Percentiles rank a stretch among this genome's conserved stretches.
These are phyloP conservation scores for Myiothlypis coronata DNA, from an alignment of 2,797 vertebrate genomes.

Conservation along the genomic window DNA sequence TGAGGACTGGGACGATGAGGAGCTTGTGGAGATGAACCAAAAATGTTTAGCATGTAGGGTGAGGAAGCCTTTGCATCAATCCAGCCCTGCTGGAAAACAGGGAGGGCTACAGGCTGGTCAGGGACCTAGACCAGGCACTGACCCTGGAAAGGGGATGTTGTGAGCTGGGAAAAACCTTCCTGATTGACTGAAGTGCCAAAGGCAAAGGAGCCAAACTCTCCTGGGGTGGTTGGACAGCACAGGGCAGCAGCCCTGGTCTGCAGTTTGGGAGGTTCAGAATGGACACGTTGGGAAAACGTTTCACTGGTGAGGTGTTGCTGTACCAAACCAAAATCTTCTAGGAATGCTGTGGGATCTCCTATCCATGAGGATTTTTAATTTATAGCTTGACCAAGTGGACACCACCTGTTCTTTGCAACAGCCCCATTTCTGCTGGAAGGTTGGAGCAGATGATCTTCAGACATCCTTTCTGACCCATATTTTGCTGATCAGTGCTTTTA, in stretches of 20 bases:
- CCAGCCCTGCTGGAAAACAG: neutral
- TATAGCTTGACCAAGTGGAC: neutral
- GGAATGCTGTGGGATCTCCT: too few species aligned
- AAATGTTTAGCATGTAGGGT: fast-evolving
- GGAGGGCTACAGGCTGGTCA: neutral
- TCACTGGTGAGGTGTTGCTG: fast-evolving
- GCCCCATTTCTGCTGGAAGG: neutral
- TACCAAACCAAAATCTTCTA: neutral
- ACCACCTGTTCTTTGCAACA: neutral
- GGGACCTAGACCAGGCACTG: neutral
- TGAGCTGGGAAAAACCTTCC: neutral
- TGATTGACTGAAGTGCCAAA: neutral
- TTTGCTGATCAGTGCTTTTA: neutral
- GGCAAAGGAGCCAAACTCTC: neutral
- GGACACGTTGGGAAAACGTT: fast-evolving
- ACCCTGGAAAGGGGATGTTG: neutral
- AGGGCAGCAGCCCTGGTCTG: neutral
- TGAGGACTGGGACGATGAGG: neutral
- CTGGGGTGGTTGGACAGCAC: neutral
- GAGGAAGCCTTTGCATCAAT: fast-evolving
- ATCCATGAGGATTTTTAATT: neutral
- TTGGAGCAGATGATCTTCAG: neutral
- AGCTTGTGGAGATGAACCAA: neutral
- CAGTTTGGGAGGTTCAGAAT: neutral
- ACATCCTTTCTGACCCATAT: neutral